Evolutionary conservation across 2,888 invertebrate genomes (phyloP).

Genomic region (Sclerodermus sp.): DNA sequence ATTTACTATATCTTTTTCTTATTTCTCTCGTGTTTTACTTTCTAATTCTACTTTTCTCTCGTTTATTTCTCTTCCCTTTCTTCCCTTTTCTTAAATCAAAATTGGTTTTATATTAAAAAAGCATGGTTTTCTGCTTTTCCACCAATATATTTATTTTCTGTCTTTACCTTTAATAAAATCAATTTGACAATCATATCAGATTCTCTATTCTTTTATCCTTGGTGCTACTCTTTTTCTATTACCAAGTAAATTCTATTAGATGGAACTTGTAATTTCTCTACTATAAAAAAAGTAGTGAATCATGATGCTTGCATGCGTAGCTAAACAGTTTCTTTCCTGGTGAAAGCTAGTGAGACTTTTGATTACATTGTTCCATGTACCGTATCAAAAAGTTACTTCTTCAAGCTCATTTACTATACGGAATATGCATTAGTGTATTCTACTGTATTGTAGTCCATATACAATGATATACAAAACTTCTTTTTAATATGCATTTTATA

Average conservation of each 20-base stretch:
- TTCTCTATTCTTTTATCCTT: not conserved
- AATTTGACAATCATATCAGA: not conserved
- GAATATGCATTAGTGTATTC: slow-evolving; percentile 8
- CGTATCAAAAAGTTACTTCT: slow-evolving; percentile 32
- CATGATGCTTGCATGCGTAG: slow-evolving; percentile 48
- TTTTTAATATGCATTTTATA: too few species aligned
- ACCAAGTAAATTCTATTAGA: not conserved
- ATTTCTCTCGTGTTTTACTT: not conserved
- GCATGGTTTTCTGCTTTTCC: too few species aligned
- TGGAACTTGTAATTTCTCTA: slow-evolving; percentile 20
- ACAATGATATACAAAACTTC: too few species aligned
- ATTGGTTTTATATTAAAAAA: too few species aligned
- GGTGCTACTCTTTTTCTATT: not conserved
- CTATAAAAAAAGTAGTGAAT: slow-evolving; percentile 32
- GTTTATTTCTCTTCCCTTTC: too few species aligned
- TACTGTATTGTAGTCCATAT: too few species aligned
- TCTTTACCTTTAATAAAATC: too few species aligned
- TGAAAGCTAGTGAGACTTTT: slow-evolving; percentile 44
- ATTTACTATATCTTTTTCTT: too few species aligned
- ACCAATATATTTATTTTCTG: too few species aligned
- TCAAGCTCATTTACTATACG: slow-evolving; percentile 12
- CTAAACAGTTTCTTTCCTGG: slow-evolving; percentile 53
- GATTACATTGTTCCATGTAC: slow-evolving; percentile 39
- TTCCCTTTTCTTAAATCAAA: too few species aligned
- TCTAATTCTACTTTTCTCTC: not conserved